Evolutionary conservation across 2,113 vertebrate species (phyloP).

Genomic region (Terrapene triunguis): DNA sequence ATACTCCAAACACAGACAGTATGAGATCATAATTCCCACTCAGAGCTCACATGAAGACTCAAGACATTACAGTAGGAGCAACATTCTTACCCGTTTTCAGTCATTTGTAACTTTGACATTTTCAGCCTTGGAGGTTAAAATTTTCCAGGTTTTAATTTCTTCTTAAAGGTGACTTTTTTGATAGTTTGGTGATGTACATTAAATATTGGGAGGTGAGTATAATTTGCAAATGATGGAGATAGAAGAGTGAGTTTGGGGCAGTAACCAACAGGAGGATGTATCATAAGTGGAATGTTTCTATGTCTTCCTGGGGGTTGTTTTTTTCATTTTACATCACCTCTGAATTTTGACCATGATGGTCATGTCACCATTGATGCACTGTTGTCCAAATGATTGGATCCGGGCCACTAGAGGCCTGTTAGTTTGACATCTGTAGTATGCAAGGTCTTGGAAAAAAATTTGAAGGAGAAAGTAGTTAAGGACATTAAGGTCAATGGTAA

Average conservation of each 20-base stretch:
- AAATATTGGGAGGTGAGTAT: constrained; percentile 39
- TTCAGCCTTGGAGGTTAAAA: neutral
- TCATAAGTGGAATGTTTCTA: neutral
- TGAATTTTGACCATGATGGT: neutral
- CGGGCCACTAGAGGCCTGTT: too few relatives aligned
- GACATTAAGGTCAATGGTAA: too few relatives aligned
- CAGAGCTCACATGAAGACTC: constrained; percentile 10
- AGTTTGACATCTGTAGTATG: too few relatives aligned
- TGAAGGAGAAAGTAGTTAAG: too few relatives aligned
- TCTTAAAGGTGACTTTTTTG: constrained; percentile 13
- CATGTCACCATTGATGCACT: neutral
- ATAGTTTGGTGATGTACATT: constrained; percentile 20
- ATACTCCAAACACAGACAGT: constrained; percentile 1
- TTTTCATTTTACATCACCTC: neutral
- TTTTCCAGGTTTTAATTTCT: neutral
- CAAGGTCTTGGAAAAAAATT: too few relatives aligned
- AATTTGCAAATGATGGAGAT: constrained; percentile 29
- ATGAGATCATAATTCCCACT: constrained; percentile 43
- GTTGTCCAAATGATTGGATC: neutral
- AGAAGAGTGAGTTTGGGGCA: neutral
- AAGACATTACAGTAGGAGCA: constrained; percentile 18
- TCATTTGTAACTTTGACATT: neutral
- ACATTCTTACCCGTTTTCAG: constrained; percentile 20
- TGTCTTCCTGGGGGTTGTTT: neutral
- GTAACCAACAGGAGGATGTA: neutral